Evolutionary conservation across 2,113 vertebrate species (phyloP).

Genomic region (Osmerus mordax): DNA sequence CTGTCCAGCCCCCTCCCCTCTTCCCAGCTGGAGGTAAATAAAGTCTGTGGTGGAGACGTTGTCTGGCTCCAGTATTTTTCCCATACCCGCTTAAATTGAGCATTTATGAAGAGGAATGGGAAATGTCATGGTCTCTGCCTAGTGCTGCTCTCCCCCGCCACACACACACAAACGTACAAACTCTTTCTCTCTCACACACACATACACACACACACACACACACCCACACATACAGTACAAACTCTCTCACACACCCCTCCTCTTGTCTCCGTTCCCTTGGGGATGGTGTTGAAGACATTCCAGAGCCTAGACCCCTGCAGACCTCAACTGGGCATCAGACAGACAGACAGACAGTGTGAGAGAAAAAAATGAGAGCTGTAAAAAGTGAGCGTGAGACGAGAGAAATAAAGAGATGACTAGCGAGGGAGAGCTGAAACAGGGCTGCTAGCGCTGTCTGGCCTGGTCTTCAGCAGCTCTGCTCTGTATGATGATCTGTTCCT

Average conservation of each 20-base stretch:
- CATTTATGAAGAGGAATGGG: slow-evolving; percentile 65
- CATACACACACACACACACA: too few relatives aligned
- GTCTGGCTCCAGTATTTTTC: slow-evolving; percentile 37
- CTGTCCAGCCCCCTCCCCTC: slow-evolving; percentile 23
- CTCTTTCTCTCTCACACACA: too few relatives aligned
- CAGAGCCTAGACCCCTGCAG: slow-evolving; percentile 53
- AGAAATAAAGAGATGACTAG: too few relatives aligned
- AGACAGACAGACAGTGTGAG: background rate
- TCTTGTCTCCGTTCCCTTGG: slow-evolving; percentile 54
- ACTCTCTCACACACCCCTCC: slow-evolving; percentile 35
- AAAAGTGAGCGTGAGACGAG: too few relatives aligned
- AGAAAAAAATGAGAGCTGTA: too few relatives aligned
- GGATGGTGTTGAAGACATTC: slow-evolving; percentile 61
- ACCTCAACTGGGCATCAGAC: slow-evolving; percentile 33
- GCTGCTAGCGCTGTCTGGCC: too few relatives aligned
- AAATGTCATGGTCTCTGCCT: slow-evolving; percentile 59
- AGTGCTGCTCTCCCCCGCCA: slow-evolving; percentile 12
- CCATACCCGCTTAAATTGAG: slow-evolving; percentile 56
- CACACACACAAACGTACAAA: background rate
- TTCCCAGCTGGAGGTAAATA: slow-evolving; percentile 37
- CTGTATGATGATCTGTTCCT: too few relatives aligned
- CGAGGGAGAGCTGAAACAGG: too few relatives aligned
- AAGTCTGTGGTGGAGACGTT: slow-evolving; percentile 29
- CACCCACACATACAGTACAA: too few relatives aligned
- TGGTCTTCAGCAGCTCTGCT: too few relatives aligned